Conservation (phyloP, 2,113 vertebrate species). For the Motacilla alba region DNA sequence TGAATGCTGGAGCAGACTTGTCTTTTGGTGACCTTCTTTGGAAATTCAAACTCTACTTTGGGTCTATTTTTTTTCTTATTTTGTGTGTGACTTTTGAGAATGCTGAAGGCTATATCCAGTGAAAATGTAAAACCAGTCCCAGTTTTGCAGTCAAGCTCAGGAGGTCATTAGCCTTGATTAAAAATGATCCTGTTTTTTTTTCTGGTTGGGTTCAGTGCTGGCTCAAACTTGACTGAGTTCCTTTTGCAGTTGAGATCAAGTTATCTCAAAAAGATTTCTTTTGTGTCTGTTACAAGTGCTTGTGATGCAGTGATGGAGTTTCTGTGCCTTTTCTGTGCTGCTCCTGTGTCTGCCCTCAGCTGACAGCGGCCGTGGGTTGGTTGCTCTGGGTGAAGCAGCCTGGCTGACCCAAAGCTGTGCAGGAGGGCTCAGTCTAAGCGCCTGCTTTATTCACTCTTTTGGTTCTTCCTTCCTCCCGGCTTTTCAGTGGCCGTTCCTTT, state of each 20-base stretch:
- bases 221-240: not conserved
- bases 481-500: not conserved
- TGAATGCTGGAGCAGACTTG: not conserved
- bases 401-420: not conserved
- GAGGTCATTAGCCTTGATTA: not conserved
- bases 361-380: not conserved
- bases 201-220: not conserved
- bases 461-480: not conserved
- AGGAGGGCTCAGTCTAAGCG: not conserved
- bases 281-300: not conserved
- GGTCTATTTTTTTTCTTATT: not conserved
- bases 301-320: not conserved
- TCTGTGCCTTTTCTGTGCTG: not conserved
- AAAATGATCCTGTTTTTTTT: not conserved
- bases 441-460: not conserved
- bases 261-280: not conserved
- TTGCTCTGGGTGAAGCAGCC: not conserved
- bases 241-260: not conserved
- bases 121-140: not conserved
- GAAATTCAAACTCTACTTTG: not conserved
- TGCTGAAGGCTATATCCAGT: not conserved
- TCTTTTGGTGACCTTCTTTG: not conserved
- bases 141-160: not conserved
- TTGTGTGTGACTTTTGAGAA: not conserved
- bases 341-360: not conserved